Conservation (phyloP, 2,113 vertebrate genomes). For the Oncorhynchus kisutch region DNA sequence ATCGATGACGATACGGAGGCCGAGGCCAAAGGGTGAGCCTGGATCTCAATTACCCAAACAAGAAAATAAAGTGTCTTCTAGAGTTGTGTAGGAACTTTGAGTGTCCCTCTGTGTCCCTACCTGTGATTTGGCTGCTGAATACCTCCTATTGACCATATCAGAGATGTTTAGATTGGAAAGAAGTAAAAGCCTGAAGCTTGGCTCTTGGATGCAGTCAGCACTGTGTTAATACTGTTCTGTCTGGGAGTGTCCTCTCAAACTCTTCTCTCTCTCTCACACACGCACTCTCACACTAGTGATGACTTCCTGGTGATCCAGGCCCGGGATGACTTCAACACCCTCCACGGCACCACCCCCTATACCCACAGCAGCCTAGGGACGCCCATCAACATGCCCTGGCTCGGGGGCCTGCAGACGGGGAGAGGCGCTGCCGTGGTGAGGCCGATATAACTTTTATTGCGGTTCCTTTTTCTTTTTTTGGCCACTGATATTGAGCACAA, state of each 20-base stretch:
- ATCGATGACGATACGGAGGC: conserved; percentile 89
- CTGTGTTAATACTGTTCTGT: no score
- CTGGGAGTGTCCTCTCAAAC: neutral
- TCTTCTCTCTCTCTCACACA: neutral
- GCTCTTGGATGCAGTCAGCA: neutral
- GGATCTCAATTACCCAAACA: neutral
- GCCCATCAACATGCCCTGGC: conserved; percentile 97
- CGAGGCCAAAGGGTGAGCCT: conserved; percentile 87
- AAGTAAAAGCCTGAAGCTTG: neutral
- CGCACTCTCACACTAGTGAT: conserved; percentile 56
- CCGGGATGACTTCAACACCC: conserved; percentile 82
- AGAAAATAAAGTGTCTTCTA: no score
- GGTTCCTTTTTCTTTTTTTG: neutral
- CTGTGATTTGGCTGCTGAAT: conserved; percentile 7
- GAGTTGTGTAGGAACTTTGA: no score
- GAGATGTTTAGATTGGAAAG: no score
- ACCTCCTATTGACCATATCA: neutral
- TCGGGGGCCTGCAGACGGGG: conserved; percentile 91
- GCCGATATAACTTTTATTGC: neutral
- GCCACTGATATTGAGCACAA: neutral
- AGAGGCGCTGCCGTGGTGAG: conserved; percentile 94
- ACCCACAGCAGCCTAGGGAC: conserved; percentile 93
- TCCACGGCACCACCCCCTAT: conserved; percentile 93
- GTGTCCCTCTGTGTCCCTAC: no score
- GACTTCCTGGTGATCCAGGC: conserved; percentile 93